These are phyloP conservation scores for Illadopsis cleaveri DNA, from an alignment of 2,113 vertebrate genomes.

Conservation along the genomic window DNA sequence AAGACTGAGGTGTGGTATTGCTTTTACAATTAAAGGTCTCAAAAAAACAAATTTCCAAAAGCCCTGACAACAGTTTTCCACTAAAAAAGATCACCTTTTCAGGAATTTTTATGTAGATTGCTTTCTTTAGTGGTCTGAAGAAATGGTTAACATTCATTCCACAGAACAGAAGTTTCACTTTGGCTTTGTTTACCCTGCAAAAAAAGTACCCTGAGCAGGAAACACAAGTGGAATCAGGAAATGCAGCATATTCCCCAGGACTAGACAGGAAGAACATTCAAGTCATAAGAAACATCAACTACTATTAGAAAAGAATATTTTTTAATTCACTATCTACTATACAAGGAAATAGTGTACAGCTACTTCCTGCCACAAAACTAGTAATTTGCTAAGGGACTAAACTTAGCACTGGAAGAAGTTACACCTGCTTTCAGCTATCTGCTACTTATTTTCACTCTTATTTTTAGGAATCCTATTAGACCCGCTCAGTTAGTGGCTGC, in stretches of 20 bases:
- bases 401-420: not conserved
- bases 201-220: not conserved
- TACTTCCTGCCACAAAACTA: not conserved
- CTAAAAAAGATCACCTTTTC: not conserved
- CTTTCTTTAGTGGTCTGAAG: not conserved
- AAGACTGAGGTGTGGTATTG: not conserved
- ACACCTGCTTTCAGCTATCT: not conserved
- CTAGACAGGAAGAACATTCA: not conserved
- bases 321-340: not conserved
- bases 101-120: not conserved
- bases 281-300: not conserved
- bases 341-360: not conserved
- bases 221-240: conserved; percentile 8
- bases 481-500: not conserved
- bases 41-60: not conserved
- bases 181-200: not conserved
- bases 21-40: not conserved
- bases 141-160: not conserved
- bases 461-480: not conserved
- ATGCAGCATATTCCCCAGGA: not conserved
- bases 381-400: not conserved
- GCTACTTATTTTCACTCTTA: not conserved
- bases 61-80: not conserved
- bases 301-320: not conserved
- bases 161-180: not conserved